Evolutionary conservation across 2,888 invertebrate genomes (phyloP).

Genomic region (Noctua fimbriata): DNA sequence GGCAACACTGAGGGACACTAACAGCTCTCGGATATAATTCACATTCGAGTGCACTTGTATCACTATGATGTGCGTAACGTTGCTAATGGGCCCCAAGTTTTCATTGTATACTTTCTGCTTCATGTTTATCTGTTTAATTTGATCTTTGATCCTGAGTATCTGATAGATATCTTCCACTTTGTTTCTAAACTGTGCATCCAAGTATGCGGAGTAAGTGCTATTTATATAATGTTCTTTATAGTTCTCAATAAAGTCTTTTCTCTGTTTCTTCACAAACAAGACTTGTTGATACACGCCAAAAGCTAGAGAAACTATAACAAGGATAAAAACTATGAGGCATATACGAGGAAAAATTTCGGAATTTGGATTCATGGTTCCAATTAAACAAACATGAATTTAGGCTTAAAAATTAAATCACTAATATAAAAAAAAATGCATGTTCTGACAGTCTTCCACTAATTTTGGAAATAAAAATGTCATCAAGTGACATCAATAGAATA

Average conservation of each 20-base stretch:
- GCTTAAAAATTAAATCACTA: not conserved
- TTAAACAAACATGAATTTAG: conserved; percentile 21
- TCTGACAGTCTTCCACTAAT: conserved; percentile 7
- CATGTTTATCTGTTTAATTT: conserved; percentile 67
- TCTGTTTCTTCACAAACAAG: conserved; percentile 55
- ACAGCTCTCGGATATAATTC: conserved; percentile 67
- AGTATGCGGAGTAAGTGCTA: conserved; percentile 10
- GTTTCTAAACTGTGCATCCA: conserved; percentile 32
- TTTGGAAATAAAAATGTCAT: not conserved
- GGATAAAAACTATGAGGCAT: conserved; percentile 41
- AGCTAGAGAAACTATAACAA: conserved; percentile 33
- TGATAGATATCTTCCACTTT: conserved; percentile 36
- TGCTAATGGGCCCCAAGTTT: conserved; percentile 32
- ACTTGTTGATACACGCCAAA: conserved; percentile 51
- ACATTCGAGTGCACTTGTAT: conserved; percentile 74
- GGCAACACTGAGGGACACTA: conserved; percentile 68
- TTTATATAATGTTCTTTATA: conserved; percentile 57
- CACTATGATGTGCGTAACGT: conserved; percentile 67
- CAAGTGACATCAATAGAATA: conserved; percentile 1
- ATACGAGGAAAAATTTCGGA: conserved; percentile 41
- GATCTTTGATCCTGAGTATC: conserved; percentile 63
- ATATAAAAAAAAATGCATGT: not conserved
- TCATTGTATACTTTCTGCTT: conserved; percentile 66
- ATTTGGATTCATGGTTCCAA: conserved; percentile 46
- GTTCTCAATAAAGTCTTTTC: conserved; percentile 53